These are phyloP conservation scores for Sapajus apella DNA, from an alignment of 2,113 vertebrate genomes.

Conservation along the genomic window DNA sequence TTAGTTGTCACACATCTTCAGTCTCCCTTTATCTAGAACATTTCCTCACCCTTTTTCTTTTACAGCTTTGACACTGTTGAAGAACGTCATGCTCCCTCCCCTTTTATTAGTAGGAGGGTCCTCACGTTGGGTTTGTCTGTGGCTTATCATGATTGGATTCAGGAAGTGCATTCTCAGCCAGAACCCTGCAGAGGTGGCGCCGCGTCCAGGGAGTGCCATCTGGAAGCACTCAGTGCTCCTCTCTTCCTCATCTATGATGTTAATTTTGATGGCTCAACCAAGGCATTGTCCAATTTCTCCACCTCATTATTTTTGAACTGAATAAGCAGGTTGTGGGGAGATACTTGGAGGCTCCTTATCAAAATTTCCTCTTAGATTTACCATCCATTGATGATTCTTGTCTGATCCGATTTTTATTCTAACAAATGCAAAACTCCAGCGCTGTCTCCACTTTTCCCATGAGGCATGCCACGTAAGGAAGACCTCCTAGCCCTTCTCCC, in stretches of 20 bases:
- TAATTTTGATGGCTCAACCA: background rate
- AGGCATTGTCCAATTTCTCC: no score
- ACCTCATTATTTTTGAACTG: background rate
- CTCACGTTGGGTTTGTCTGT: background rate
- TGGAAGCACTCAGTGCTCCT: background rate
- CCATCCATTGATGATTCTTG: background rate
- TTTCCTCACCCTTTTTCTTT: background rate
- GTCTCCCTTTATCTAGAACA: background rate
- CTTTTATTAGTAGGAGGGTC: no score
- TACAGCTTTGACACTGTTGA: background rate
- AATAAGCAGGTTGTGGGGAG: background rate
- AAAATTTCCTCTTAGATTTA: background rate
- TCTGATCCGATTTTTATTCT: background rate
- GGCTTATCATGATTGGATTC: background rate
- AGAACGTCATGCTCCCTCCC: accelerated
- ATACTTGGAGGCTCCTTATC: background rate
- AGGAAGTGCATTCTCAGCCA: accelerated
- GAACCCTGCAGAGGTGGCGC: accelerated
- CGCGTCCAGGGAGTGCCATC: background rate
- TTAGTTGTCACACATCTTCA: background rate
- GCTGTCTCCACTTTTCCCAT: accelerated
- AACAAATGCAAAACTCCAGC: background rate
- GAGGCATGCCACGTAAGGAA: background rate
- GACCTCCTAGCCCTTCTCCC: accelerated
- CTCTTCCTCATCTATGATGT: background rate